Evolutionary conservation across 2,113 vertebrate genomes (phyloP).

Genomic region (Lanius ludovicianus): DNA sequence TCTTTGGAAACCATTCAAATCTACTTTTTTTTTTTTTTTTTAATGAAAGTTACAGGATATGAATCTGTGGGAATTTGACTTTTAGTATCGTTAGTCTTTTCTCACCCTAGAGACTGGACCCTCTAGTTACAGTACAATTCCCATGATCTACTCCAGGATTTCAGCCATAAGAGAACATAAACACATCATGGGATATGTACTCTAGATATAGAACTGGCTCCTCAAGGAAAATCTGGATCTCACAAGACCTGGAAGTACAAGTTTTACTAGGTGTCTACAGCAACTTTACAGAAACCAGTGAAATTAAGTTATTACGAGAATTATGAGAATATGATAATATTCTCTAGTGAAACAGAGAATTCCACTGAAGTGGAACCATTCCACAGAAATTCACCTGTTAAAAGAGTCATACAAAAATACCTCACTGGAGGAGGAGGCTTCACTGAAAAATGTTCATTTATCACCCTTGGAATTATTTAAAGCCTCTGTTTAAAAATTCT

Average conservation of each 20-base stretch:
- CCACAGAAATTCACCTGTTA: background rate
- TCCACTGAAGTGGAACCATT: background rate
- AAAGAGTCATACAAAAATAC: background rate
- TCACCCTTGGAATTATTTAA: background rate
- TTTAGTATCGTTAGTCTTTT: accelerated
- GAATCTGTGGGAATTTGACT: background rate
- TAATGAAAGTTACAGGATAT: background rate
- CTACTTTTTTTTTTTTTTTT: no score
- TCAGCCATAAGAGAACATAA: background rate
- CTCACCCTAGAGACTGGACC: background rate
- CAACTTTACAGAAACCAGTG: background rate
- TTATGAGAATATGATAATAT: background rate
- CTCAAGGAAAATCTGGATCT: background rate
- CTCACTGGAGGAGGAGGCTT: background rate
- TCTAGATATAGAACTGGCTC: background rate
- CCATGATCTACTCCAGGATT: background rate
- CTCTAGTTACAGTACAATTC: background rate
- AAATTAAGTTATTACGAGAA: background rate
- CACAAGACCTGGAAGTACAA: background rate
- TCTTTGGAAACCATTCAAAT: background rate
- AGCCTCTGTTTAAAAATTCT: background rate
- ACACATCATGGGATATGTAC: background rate
- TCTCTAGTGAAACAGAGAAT: background rate
- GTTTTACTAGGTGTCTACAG: background rate
- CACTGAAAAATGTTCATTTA: background rate